A percentile compares a stretch with the other conserved stretches of the same genome.
Conservation (phyloP, 2,797 vertebrate species). For the Ibycter americanus region DNA sequence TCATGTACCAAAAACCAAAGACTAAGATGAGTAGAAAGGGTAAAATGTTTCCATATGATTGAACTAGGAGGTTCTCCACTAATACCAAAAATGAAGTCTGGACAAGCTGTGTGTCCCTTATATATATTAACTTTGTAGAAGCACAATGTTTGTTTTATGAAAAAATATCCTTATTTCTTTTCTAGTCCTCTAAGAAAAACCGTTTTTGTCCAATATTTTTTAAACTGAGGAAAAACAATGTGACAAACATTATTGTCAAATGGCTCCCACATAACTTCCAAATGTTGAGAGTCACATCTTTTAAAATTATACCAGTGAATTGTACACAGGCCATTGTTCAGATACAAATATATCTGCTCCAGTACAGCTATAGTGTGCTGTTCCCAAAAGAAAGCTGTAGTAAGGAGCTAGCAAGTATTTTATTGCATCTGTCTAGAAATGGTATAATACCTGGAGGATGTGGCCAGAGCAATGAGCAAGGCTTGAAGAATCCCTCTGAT, state of each 20-base stretch:
- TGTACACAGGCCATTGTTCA: neutral
- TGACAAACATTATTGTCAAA: neutral
- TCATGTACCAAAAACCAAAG: neutral
- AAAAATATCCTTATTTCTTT: neutral
- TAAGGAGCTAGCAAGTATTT: neutral
- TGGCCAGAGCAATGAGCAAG: slow-evolving; percentile 95
- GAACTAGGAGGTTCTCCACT: neutral
- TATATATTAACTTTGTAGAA: neutral
- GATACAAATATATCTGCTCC: neutral
- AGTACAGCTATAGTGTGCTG: neutral
- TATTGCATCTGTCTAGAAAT: neutral
- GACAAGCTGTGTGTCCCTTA: neutral
- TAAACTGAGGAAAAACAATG: neutral
- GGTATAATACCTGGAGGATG: slow-evolving; percentile 89
- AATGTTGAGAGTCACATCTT: neutral
- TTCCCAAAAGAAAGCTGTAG: neutral
- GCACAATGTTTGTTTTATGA: neutral
- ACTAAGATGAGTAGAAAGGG: neutral
- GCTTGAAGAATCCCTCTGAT: slow-evolving; percentile 96
- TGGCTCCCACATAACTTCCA: neutral
- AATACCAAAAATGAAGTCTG: neutral
- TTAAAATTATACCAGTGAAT: neutral
- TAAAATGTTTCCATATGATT: slow-evolving; percentile 4
- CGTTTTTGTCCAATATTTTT: neutral
- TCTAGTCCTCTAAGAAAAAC: neutral